These are phyloP conservation scores for Gymnoscelis rufifasciata DNA, from an alignment of 2,888 invertebrate species.

Conservation along the genomic window DNA sequence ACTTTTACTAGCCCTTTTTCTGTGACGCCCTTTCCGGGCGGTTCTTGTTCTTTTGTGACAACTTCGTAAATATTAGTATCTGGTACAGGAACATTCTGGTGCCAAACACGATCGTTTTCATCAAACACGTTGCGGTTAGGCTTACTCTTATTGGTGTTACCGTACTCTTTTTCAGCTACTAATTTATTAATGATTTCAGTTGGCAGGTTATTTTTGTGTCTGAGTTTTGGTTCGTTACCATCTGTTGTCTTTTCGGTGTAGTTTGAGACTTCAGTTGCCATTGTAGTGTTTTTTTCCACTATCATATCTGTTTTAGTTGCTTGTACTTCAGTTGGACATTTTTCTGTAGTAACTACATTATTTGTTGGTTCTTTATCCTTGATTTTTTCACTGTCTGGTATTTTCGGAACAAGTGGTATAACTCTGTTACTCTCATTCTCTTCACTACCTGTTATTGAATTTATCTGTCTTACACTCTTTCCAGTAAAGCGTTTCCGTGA, in stretches of 20 bases:
- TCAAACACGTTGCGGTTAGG: constrained; percentile 43
- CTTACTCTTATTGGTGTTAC: constrained; percentile 33
- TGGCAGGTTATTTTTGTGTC: constrained; percentile 46
- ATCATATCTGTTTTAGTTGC: too few species aligned
- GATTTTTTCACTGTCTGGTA: too few species aligned
- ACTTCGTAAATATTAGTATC: constrained; percentile 47
- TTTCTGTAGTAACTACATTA: too few species aligned
- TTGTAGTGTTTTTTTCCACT: too few species aligned
- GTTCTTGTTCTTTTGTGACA: constrained; percentile 44
- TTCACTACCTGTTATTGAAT: too few species aligned
- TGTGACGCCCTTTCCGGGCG: constrained; percentile 30
- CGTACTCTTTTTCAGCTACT: constrained; percentile 40
- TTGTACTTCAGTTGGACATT: too few species aligned
- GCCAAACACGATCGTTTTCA: constrained; percentile 49
- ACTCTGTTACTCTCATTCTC: too few species aligned
- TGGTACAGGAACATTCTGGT: constrained; percentile 40
- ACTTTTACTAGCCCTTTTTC: constrained; percentile 64
- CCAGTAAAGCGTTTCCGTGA: too few species aligned
- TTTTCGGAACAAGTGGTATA: too few species aligned
- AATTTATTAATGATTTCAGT: constrained; percentile 35
- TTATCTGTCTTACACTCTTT: too few species aligned
- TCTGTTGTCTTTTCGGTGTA: constrained; percentile 10
- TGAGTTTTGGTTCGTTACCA: constrained; percentile 38
- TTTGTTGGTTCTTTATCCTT: too few species aligned
- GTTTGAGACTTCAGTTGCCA: too few species aligned